Evolutionary conservation across 2,797 vertebrate genomes (phyloP), one percentile per base, ranked within the genome.

Genomic region (Tympanoctomys barrerae): DNA sequence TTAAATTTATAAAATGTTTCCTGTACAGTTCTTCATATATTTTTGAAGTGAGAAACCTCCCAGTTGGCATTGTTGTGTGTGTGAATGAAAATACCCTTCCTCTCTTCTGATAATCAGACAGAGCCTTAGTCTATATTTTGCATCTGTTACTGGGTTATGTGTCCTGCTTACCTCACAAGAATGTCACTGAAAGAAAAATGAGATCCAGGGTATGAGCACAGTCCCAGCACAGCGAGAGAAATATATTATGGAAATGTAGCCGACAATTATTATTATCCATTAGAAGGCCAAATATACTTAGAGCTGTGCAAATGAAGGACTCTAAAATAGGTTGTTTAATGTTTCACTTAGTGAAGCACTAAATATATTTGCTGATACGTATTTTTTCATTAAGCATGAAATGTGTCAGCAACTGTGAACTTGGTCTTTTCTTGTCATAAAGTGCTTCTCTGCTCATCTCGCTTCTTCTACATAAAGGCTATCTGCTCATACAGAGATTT

Each of bases 331-430:
- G 8, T 54, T 75, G 11, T 75, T 94, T 83, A 90, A 94, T 95
- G 88, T 89, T 95, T 95, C 39, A 89, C 54, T 94, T 96, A 95
- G 70, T 42, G 49, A 89, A 95, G 42, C 85, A 70, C 90, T 92
- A 95, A 95, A 92, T 95, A 77, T 93, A 22, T 28, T 85, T 94
- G 46, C 73, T 61, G 81, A 75, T 71, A 42, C 5, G 71, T 86
- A 81, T 79, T 89, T 80, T 94, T 92, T 52, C 54, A 64, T 92
- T 89, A 84, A 89, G 42, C 92, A 71, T 83, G 57, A 97, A 94
- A 87, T 89, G 73, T 79, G 22, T 94, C 7, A 92, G 26, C 22
- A 79, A 46, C n/a, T 61, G 14, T 94, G 46, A 73, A 85, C 33
- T 84, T 70, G 84, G 81, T 22, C 31, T 83, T 91, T 89, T 73